Base-by-base conservation (phyloP, 2,888 invertebrate species). In the Bimastos eiseni region DNA sequence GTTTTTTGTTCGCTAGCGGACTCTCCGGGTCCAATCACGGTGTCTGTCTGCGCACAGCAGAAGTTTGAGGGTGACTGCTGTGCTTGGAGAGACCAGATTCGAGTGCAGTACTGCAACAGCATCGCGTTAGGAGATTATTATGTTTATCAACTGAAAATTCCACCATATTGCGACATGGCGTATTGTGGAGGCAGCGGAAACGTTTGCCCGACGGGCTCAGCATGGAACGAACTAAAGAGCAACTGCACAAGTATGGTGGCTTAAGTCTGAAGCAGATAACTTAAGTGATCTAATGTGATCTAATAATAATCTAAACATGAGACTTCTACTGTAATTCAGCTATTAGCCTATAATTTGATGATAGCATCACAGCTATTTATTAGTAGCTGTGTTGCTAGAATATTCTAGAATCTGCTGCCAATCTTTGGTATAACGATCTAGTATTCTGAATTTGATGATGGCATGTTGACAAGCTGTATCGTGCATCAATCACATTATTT, bases 131-230 rank as follows among this genome's bases (percentile, higher is more conserved):
- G 17, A 5, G 86, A 86, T 11, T 86, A 86, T 36, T 86, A 36
- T 36, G 86, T 86, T 24, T 86, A 86, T 24, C 86, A 86, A 36
- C 19, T 86, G 86, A 86, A 30, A 17, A 86, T 36, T 34, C 86
- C 86, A 36, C 86, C 86, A 30, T 86, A 86, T 30, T 86, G 86
- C 86, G 86, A 86, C 86, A 86, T 86, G 86, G 86, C 86, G 24
- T 86, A 86, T 24, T 86, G 86, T 37, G 86, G 86, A 86, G 86
- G 86, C 1, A 86, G 86, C 86, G 86, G 86, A 5, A 24, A 36
- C 36, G 30, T 30, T 24, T 86, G 86, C 37, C n/a, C n/a, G 1
- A 6, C 86, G 6, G 17, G 30, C 24, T 19, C 86, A 36, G 37
- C 86, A 4, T 86, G 86, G 86, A 86, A 86, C n/a, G 86, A 86